These are phyloP conservation scores for Chroicocephalus ridibundus DNA, from an alignment of 2,113 vertebrate species.

Conservation along the genomic window DNA sequence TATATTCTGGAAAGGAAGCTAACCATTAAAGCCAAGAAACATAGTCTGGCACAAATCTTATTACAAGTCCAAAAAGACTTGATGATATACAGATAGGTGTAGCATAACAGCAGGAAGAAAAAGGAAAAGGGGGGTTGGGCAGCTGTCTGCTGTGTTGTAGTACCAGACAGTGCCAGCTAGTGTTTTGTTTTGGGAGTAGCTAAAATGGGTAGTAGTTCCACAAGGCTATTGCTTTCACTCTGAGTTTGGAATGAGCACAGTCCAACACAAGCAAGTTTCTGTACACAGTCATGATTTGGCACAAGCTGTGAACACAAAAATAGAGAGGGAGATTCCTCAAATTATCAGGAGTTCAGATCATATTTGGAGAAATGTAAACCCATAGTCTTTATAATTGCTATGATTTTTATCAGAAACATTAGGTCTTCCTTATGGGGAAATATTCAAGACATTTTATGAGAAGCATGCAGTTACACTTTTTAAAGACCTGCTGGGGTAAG, in stretches of 20 bases:
- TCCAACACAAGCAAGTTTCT: slow-evolving; percentile 5
- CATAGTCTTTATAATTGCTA: slow-evolving; percentile 60
- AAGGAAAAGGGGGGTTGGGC: not conserved
- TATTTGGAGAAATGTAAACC: slow-evolving; percentile 36
- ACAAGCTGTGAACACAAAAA: not conserved
- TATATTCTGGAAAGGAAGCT: slow-evolving; percentile 75
- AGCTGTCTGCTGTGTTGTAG: not conserved
- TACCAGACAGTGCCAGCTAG: slow-evolving; percentile 25
- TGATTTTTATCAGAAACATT: slow-evolving; percentile 53
- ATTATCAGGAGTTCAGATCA: slow-evolving; percentile 48
- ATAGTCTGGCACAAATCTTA: slow-evolving; percentile 77
- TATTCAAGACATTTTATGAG: slow-evolving; percentile 1
- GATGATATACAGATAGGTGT: slow-evolving; percentile 68
- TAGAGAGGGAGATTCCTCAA: not conserved
- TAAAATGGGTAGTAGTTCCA: not conserved
- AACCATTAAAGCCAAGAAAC: slow-evolving; percentile 75
- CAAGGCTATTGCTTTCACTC: not conserved
- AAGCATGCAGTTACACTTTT: not conserved
- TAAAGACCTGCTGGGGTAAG: not conserved
- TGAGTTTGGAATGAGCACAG: not conserved
- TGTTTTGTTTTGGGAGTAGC: slow-evolving; percentile 31
- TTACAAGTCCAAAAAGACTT: slow-evolving; percentile 69
- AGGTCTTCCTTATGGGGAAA: slow-evolving; percentile 17
- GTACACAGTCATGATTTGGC: not conserved
- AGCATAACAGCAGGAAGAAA: slow-evolving; percentile 47